Conservation (phyloP, 2,797 vertebrate genomes). For the Anas bernieri region DNA sequence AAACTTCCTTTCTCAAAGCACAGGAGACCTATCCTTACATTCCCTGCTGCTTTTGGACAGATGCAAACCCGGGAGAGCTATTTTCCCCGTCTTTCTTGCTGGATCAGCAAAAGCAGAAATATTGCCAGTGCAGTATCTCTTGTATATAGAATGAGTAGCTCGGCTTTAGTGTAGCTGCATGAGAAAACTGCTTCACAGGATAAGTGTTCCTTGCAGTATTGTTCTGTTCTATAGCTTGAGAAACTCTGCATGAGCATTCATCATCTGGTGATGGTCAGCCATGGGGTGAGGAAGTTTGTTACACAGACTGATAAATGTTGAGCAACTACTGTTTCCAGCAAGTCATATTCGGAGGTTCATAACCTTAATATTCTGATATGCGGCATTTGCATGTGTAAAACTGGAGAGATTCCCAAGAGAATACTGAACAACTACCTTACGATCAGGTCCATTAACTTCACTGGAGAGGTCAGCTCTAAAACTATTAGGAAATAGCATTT, state of each 20-base stretch:
- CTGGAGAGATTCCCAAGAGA: conserved; percentile 16
- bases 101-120: conserved; percentile 62
- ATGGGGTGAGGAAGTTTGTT: conserved; percentile 15
- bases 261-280: neutral
- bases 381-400: conserved; percentile 27
- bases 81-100: conserved; percentile 56
- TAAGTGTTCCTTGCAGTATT: neutral
- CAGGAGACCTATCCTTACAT: conserved; percentile 50
- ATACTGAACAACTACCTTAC: conserved; percentile 55
- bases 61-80: conserved; percentile 49
- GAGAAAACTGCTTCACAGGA: neutral
- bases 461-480: conserved; percentile 41
- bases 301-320: conserved; percentile 27
- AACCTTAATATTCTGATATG: neutral
- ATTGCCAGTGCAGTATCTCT: neutral
- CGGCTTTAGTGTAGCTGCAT: neutral
- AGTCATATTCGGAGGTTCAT: conserved; percentile 11
- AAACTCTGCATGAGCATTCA: conserved; percentile 19
- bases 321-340: conserved; percentile 48
- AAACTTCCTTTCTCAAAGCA: conserved; percentile 36
- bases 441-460: conserved; percentile 62
- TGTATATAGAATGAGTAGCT: conserved; percentile 33
- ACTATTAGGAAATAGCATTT: conserved; percentile 30
- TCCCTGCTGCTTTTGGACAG: conserved; percentile 65
- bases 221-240: conserved; percentile 14